These are phyloP conservation scores for Aricia artaxerxes DNA, from an alignment of 2,888 invertebrate genomes.

Conservation along the genomic window DNA sequence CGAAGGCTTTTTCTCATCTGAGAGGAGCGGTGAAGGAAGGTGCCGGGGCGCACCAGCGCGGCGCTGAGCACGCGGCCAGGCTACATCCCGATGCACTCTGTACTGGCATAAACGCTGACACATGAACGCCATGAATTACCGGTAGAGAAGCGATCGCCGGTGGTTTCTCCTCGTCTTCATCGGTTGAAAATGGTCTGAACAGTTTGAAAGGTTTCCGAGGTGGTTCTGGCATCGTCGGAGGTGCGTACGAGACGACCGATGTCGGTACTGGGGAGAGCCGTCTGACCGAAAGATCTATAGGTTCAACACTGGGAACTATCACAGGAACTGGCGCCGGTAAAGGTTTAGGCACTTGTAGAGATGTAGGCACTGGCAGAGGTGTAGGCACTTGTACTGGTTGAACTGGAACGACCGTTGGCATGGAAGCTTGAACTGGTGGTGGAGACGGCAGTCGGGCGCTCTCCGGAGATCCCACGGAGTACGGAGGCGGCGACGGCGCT, in stretches of 20 bases:
- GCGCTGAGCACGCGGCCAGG: constrained; percentile 60
- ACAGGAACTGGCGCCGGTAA: constrained; percentile 49
- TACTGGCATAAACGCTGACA: constrained; percentile 75
- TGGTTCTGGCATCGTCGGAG: constrained; percentile 55
- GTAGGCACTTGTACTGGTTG: constrained; percentile 51
- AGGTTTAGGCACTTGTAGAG: constrained; percentile 52
- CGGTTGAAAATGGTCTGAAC: constrained; percentile 88
- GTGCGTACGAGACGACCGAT: constrained; percentile 47
- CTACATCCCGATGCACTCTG: constrained; percentile 69
- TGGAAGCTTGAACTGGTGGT: constrained; percentile 57
- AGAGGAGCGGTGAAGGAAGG: constrained; percentile 78
- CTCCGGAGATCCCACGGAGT: constrained; percentile 68
- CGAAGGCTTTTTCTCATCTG: constrained; percentile 68
- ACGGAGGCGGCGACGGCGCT: constrained; percentile 73
- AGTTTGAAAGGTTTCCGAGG: constrained; percentile 85
- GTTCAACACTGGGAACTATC: constrained; percentile 56
- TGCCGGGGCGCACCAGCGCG: constrained; percentile 86
- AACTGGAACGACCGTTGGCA: constrained; percentile 44
- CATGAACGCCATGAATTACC: constrained; percentile 61
- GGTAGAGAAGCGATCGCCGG: constrained; percentile 65
- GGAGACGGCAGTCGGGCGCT: constrained; percentile 72
- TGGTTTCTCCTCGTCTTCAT: constrained; percentile 73
- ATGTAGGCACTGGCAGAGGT: constrained; percentile 42
- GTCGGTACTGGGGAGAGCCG: constrained; percentile 48
- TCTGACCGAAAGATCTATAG: constrained; percentile 66